phyloP scores from a whole-genome alignment of 2,888 invertebrate species.

The Drosophila cognata region DNA sequence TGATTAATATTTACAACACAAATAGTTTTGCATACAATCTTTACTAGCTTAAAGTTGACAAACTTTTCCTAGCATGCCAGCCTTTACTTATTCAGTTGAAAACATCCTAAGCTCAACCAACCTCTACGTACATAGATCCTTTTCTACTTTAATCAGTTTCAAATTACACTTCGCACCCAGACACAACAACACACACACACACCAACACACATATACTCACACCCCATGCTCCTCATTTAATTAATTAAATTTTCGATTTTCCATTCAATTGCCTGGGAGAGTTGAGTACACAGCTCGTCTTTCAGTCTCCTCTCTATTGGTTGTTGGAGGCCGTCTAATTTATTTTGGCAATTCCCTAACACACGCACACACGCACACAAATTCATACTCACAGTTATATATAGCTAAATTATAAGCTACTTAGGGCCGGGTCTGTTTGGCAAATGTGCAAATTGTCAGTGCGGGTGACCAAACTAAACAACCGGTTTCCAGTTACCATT shows the following conservation, averaged over 20 bases:
- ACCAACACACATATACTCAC: slow-evolving; percentile 1
- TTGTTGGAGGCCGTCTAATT: slow-evolving; percentile 14
- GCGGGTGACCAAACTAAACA: slow-evolving; percentile 8
- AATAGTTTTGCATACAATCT: neutral
- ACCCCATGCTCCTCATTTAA: slow-evolving; percentile 11
- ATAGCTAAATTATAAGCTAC: slow-evolving; percentile 32
- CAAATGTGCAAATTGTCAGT: slow-evolving; percentile 12
- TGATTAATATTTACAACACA: neutral
- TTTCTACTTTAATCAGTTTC: slow-evolving; percentile 4
- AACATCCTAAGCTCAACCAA: too few species aligned
- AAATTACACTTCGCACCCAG: slow-evolving; percentile 5
- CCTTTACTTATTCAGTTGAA: neutral
- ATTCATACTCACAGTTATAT: neutral
- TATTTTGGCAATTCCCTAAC: slow-evolving; percentile 20
- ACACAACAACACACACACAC: neutral
- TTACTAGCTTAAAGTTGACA: neutral
- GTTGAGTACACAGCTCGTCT: slow-evolving; percentile 28
- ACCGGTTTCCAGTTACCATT: slow-evolving; percentile 34
- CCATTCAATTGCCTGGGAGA: slow-evolving; percentile 36
- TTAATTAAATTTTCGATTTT: slow-evolving; percentile 53
- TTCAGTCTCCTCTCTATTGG: slow-evolving; percentile 1
- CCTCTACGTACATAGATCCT: neutral
- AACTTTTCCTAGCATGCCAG: neutral
- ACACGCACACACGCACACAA: neutral
- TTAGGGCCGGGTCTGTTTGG: slow-evolving; percentile 16